Evolutionary conservation across 2,113 vertebrate species (phyloP).

Genomic region (Triplophysa tibetana): DNA sequence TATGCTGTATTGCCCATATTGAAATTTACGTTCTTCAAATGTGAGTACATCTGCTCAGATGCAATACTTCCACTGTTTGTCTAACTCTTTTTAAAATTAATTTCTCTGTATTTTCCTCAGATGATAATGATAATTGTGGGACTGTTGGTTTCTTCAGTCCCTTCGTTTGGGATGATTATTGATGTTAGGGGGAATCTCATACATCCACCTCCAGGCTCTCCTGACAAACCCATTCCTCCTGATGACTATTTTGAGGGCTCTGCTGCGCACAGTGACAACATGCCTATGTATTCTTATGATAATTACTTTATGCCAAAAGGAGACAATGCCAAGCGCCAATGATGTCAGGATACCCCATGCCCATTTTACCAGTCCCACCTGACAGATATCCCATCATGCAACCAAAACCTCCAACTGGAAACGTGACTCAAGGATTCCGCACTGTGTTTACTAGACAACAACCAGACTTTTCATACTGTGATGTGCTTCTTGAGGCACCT

Average conservation of each 20-base stretch:
- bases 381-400: background rate
- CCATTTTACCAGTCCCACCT: background rate
- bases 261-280: background rate
- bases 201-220: conserved; percentile 29
- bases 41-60: background rate
- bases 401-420: background rate
- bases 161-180: conserved; percentile 48
- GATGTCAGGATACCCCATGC: conserved; percentile 8
- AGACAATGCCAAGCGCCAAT: background rate
- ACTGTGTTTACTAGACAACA: background rate
- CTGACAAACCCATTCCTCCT: conserved; percentile 8
- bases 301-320: background rate
- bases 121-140: conserved; percentile 46
- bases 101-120: conserved; percentile 20
- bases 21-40: background rate
- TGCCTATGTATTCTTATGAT: background rate
- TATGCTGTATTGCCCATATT: no score
- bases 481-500: conserved; percentile 55
- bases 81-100: background rate
- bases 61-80: background rate
- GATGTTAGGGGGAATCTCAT: background rate
- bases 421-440: background rate
- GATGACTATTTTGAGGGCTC: background rate
- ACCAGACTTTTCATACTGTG: conserved; percentile 53
- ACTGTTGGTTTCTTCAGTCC: conserved; percentile 38